Percentiles rank a stretch among this genome's conserved stretches.
Conservation (phyloP, 2,888 invertebrate genomes). For the Priocnemis perturbator region DNA sequence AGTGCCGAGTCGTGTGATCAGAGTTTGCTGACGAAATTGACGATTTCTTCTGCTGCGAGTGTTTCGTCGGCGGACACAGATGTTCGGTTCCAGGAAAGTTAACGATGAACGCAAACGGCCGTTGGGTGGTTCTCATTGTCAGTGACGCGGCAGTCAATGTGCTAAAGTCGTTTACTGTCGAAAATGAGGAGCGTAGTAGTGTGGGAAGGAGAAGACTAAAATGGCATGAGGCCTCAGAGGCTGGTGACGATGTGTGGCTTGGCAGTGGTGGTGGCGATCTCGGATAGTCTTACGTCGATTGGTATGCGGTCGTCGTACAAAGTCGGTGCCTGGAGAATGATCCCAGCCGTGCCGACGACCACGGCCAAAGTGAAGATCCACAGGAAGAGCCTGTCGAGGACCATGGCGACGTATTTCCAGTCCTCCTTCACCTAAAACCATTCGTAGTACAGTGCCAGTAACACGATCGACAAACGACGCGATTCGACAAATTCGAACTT, state of each 20-base stretch:
- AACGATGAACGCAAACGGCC: too few species aligned
- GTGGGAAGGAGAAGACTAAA: conserved; percentile 8
- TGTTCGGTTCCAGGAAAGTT: too few species aligned
- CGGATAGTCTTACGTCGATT: conserved; percentile 91
- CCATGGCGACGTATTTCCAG: conserved; percentile 99
- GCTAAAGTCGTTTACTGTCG: background rate
- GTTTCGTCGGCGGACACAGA: too few species aligned
- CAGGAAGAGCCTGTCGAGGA: conserved; percentile 95
- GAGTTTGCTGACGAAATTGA: too few species aligned
- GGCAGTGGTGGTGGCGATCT: conserved; percentile 92
- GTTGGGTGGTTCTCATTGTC: too few species aligned
- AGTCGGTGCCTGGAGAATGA: conserved; percentile 96
- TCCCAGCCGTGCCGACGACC: conserved; percentile 94
- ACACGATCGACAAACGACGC: too few species aligned
- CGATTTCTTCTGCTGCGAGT: too few species aligned
- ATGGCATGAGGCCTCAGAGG: conserved; percentile 66
- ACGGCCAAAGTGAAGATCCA: conserved; percentile 98
- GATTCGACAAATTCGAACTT: too few species aligned
- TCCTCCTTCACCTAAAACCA: conserved; percentile 90
- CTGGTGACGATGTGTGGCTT: conserved; percentile 83
- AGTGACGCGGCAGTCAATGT: conserved; percentile 15
- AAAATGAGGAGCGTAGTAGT: background rate
- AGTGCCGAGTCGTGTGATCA: too few species aligned
- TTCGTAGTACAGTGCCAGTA: too few species aligned
- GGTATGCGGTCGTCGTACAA: conserved; percentile 93